Evolutionary conservation across 2,113 vertebrate genomes (phyloP).

Genomic region (Hipposideros armiger): DNA sequence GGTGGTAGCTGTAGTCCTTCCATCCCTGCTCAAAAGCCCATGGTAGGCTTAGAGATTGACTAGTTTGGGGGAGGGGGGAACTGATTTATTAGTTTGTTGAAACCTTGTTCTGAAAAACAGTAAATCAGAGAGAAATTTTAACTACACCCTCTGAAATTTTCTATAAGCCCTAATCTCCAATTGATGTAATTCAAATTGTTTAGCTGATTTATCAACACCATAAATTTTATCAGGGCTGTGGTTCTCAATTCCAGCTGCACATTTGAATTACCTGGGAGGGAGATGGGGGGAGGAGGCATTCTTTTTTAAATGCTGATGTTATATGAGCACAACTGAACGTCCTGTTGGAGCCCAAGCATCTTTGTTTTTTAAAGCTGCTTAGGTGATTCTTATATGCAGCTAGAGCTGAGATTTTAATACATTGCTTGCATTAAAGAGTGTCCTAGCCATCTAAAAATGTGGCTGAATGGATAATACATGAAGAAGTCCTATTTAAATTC

Average conservation of each 20-base stretch:
- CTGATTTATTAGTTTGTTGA: slow-evolving; percentile 50
- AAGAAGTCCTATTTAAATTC: background rate
- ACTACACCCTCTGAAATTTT: slow-evolving; percentile 13
- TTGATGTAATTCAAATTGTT: slow-evolving; percentile 48
- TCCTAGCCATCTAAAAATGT: background rate
- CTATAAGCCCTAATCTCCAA: slow-evolving; percentile 39
- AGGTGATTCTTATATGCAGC: background rate
- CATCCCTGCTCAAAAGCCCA: background rate
- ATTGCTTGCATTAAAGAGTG: background rate
- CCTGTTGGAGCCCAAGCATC: background rate
- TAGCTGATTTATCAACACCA: slow-evolving; percentile 41
- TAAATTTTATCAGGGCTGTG: slow-evolving; percentile 31
- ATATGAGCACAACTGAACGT: background rate
- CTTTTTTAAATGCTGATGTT: background rate
- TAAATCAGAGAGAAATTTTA: slow-evolving; percentile 45
- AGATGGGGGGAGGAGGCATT: background rate
- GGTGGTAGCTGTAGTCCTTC: background rate
- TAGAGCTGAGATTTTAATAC: background rate
- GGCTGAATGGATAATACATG: background rate
- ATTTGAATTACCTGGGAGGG: background rate
- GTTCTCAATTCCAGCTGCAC: slow-evolving; percentile 7
- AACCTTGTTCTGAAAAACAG: slow-evolving; percentile 11
- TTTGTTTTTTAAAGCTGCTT: slow-evolving; percentile 37
- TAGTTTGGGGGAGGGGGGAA: background rate
- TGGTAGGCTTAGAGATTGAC: background rate